These are phyloP conservation scores for Diaphora mendica DNA, from an alignment of 2,888 invertebrate species.

Conservation along the genomic window DNA sequence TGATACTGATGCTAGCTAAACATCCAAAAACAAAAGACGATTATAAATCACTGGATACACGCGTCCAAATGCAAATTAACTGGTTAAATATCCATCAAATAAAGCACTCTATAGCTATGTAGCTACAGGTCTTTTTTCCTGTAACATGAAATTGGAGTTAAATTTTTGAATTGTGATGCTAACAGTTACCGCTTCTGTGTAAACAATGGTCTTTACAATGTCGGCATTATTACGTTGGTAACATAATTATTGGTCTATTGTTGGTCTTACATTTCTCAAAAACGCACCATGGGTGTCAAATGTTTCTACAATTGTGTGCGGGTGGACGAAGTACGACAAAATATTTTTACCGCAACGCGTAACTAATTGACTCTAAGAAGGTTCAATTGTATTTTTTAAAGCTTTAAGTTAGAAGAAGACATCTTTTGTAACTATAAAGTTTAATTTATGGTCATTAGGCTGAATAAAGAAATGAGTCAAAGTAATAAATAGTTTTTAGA, in stretches of 20 bases:
- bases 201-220: constrained; percentile 81
- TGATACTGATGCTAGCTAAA: constrained; percentile 80
- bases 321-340: constrained; percentile 71
- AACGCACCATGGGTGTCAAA: constrained; percentile 75
- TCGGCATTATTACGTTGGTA: constrained; percentile 78
- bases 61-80: constrained; percentile 67
- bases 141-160: constrained; percentile 20
- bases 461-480: constrained; percentile 30
- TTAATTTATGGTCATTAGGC: constrained; percentile 45
- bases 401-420: constrained; percentile 21
- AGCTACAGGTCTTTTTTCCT: constrained; percentile 43
- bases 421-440: constrained; percentile 19
- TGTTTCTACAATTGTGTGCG: constrained; percentile 63
- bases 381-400: constrained; percentile 41
- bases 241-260: constrained; percentile 81
- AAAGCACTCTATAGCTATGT: constrained; percentile 49
- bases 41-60: constrained; percentile 81
- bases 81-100: constrained; percentile 35
- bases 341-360: constrained; percentile 81
- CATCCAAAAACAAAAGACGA: constrained; percentile 84
- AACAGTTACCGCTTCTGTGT: constrained; percentile 74
- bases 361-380: constrained; percentile 72
- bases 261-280: constrained; percentile 70
- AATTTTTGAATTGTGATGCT: constrained; percentile 53
- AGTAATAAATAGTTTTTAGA: constrained; percentile 30